Evolutionary conservation across 2,888 invertebrate species (phyloP).

Genomic region (Gibbula magus): DNA sequence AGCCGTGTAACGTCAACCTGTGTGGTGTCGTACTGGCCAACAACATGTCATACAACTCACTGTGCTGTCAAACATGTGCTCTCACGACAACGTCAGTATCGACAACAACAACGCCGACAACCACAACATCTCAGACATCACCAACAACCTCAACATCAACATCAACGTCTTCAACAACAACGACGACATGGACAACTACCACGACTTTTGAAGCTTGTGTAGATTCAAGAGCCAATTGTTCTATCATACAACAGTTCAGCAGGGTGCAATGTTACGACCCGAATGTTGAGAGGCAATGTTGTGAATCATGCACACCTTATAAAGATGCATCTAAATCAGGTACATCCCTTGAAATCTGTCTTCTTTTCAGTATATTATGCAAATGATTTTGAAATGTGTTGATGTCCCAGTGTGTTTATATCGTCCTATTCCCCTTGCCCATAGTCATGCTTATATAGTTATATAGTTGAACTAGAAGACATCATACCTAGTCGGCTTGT

Average conservation of each 20-base stretch:
- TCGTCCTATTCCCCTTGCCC: too few species aligned
- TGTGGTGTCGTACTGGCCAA: slow-evolving; percentile 4
- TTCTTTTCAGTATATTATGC: background rate
- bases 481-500: too few species aligned
- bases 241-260: background rate
- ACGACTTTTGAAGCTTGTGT: background rate
- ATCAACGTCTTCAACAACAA: slow-evolving; percentile 12
- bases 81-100: background rate
- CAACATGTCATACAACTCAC: background rate
- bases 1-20: background rate
- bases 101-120: slow-evolving; percentile 7
- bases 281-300: background rate
- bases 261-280: background rate
- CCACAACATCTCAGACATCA: background rate
- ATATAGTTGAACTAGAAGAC: too few species aligned
- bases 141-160: background rate
- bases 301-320: background rate
- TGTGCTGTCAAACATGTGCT: slow-evolving; percentile 43
- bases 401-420: too few species aligned
- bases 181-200: background rate
- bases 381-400: too few species aligned
- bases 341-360: background rate
- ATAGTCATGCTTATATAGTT: too few species aligned
- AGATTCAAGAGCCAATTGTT: background rate
- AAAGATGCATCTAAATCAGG: background rate